phyloP scores from a whole-genome alignment of 2,797 vertebrate genomes.

The Tadarida brasiliensis region DNA sequence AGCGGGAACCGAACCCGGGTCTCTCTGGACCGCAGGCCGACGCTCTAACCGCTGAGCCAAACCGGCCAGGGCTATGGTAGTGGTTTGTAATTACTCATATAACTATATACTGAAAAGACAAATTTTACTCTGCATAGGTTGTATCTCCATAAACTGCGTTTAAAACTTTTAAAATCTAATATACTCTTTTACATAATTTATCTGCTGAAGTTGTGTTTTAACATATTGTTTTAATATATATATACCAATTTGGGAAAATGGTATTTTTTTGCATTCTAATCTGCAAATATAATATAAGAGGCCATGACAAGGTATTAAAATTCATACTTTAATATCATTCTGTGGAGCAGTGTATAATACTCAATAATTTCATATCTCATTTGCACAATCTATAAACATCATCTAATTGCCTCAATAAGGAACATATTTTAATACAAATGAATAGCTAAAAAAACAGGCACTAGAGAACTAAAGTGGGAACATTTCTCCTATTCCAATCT shows the following conservation, averaged over 20 bases:
- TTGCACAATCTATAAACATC: conserved; percentile 72
- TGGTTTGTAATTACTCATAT: not conserved
- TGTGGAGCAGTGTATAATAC: conserved; percentile 24
- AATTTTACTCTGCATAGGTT: not conserved
- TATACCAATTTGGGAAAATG: conserved; percentile 63
- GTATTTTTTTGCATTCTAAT: conserved; percentile 62
- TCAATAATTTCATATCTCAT: conserved; percentile 67
- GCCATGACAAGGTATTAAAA: conserved; percentile 72
- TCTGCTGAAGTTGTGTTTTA: conserved; percentile 17
- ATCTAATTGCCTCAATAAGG: conserved; percentile 68
- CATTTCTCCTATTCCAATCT: conserved; percentile 44
- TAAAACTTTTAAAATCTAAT: conserved; percentile 11
- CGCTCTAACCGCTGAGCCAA: too few species aligned
- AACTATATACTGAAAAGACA: not conserved
- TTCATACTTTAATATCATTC: conserved; percentile 83
- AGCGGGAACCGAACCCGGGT: too few species aligned
- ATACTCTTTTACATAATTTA: not conserved
- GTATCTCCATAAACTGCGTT: not conserved
- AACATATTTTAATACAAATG: conserved; percentile 80
- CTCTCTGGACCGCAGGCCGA: too few species aligned
- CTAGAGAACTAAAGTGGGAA: conserved; percentile 54
- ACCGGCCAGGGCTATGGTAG: too few species aligned
- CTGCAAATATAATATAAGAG: conserved; percentile 68
- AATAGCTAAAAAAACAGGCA: conserved; percentile 69
- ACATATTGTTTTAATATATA: not conserved